These are phyloP conservation scores for Manacus vitellinus DNA, from an alignment of 2,113 vertebrate species.

Conservation along the genomic window DNA sequence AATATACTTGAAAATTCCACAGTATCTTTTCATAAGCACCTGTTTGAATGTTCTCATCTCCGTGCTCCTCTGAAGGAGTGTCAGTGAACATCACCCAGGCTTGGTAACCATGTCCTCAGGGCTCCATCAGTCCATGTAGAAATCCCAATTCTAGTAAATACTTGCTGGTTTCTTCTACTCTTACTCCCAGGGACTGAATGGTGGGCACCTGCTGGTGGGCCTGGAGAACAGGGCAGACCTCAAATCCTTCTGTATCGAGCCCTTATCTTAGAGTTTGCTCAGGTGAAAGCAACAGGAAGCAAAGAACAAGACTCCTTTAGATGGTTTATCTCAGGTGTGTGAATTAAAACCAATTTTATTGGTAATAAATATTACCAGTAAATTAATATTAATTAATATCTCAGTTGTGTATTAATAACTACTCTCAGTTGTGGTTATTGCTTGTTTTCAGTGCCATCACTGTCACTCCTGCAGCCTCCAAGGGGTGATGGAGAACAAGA, in stretches of 20 bases:
- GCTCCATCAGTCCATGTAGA: background rate
- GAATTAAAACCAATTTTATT: background rate
- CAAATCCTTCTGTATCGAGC: background rate
- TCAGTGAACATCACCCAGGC: background rate
- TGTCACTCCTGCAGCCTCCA: background rate
- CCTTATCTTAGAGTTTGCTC: background rate
- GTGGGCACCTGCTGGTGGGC: background rate
- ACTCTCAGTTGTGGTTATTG: background rate
- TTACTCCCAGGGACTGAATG: rapidly evolving
- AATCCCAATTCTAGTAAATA: background rate
- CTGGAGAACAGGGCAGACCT: background rate
- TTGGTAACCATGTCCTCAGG: rapidly evolving
- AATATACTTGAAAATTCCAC: background rate
- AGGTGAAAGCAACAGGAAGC: background rate
- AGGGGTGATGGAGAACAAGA: background rate
- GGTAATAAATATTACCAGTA: no score
- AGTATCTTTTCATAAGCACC: background rate
- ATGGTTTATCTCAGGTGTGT: background rate
- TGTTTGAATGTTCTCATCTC: background rate
- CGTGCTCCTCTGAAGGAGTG: background rate
- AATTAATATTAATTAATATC: no score
- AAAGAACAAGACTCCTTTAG: background rate
- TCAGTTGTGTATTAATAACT: background rate
- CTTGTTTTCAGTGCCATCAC: background rate
- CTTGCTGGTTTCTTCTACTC: background rate